Conservation (phyloP, 1,140 invertebrate genomes). For the Coelopa frigida region DNA sequence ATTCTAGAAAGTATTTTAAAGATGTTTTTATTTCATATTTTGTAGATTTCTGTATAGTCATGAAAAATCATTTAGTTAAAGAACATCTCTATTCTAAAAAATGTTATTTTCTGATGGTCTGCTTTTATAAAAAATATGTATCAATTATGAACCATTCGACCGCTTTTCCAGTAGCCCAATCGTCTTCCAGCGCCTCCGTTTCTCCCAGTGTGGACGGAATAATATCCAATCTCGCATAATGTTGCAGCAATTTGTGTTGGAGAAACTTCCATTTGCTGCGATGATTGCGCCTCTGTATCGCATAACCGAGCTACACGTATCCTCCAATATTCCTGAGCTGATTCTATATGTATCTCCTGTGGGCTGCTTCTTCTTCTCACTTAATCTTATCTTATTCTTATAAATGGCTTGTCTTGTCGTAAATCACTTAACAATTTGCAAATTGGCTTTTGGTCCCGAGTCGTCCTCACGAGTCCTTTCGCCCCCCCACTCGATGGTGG, state of each 20-base stretch:
- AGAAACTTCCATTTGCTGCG: not conserved
- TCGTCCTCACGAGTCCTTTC: not conserved
- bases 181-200: no score
- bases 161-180: no score
- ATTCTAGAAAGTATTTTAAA: no score
- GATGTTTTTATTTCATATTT: no score
- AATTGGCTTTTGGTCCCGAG: conserved; percentile 12
- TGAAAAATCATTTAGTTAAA: no score
- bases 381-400: conserved; percentile 39
- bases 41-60: no score
- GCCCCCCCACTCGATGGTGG: not conserved
- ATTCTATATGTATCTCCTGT: conserved; percentile 1
- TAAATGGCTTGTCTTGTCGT: conserved; percentile 44
- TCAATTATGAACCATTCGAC: no score
- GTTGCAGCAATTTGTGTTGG: conserved; percentile 15
- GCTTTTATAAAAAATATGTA: conserved; percentile 1
- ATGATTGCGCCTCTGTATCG: not conserved
- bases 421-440: conserved; percentile 46
- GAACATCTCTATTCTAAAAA: no score
- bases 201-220: no score
- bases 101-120: not conserved
- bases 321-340: not conserved
- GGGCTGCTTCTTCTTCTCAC: conserved; percentile 16
- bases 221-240: conserved; percentile 16
- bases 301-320: not conserved